Evolutionary conservation across 2,888 invertebrate species (phyloP), one percentile per base, ranked within the genome.

Genomic region (Hypsopygia costalis): DNA sequence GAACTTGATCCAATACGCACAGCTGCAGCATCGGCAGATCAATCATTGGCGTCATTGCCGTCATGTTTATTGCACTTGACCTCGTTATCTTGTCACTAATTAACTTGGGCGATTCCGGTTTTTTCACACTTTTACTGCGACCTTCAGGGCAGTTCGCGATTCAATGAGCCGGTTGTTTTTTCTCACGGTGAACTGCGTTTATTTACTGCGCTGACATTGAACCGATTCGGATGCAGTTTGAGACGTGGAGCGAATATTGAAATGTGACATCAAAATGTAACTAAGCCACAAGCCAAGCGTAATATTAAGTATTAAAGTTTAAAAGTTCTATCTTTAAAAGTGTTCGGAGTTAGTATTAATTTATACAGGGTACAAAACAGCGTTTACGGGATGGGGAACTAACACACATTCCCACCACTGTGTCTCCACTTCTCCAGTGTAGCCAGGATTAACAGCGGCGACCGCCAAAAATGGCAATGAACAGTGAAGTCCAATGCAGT

Each of bases 51-150:
- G n/a, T 25, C 25, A 25, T 25, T 31, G 11, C 3, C 9, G 9
- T 29, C 25, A 25, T 6, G 27, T 10, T 11, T 11, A 28, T 27
- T 32, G 38, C 38, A 38, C 38, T 38, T 39, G 39, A 33, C 39
- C 39, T 28, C 39, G 33, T 11, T 37, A 30, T 11, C 11, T 25
- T 30, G 36, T 39, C 27, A 39, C 39, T 33, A 10, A 33, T 39
- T 33, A 33, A 38, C 36, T 49, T 63, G 56, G 62, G 58, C 67
- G 61, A 57, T 48, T 58, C 42, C 43, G 36, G 44, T 57, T 71
- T 77, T 78, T 69, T 68, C n/a, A 70, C 67, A 76, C 78, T 79
- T 77, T 77, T 77, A 74, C 76, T 57, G 51, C 62, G 73, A 72
- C 78, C 76, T 76, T 71, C 58, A 47, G 50, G 41, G 51, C 51